A percentile compares a stretch with the other conserved stretches of the same genome.
Evolutionary conservation across 1,140 invertebrate species (phyloP).

Genomic region (Chrysomallon squamiferum): DNA sequence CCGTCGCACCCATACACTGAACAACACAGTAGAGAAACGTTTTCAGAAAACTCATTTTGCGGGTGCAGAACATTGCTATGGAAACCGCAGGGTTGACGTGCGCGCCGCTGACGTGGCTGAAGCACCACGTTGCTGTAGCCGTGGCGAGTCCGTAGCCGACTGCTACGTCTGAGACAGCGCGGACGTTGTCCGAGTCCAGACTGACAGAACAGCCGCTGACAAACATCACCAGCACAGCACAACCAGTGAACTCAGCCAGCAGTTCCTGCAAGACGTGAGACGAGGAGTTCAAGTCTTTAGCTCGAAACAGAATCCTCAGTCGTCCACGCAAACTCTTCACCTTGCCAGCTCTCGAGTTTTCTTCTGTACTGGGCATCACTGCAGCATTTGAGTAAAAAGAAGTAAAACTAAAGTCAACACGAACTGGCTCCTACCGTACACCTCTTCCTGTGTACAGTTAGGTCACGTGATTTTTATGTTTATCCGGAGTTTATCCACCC

Average conservation of each 20-base stretch:
- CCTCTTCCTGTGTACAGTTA: no score
- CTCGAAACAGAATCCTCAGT: no score
- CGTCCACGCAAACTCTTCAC: background rate
- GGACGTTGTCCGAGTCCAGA: constrained; percentile 26
- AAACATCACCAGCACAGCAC: constrained; percentile 81
- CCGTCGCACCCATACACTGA: constrained; percentile 5
- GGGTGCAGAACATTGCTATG: constrained; percentile 70
- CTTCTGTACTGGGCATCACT: no score
- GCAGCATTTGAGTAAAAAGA: no score
- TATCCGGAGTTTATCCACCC: no score
- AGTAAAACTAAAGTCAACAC: no score
- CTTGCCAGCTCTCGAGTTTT: no score
- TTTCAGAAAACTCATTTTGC: constrained; percentile 51
- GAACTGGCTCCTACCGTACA: no score
- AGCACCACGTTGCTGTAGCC: constrained; percentile 40
- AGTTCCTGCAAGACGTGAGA: background rate
- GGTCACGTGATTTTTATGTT: no score
- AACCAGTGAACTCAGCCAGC: constrained; percentile 83
- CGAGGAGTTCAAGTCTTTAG: background rate
- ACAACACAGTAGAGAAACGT: background rate
- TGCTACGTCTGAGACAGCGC: constrained; percentile 19
- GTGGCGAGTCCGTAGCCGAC: constrained; percentile 34
- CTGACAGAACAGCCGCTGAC: constrained; percentile 77
- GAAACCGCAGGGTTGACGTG: constrained; percentile 89
- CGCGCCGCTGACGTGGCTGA: constrained; percentile 84